Evolutionary conservation across 2,888 invertebrate genomes (phyloP).

Genomic region (Apomyelois bistriatella): DNA sequence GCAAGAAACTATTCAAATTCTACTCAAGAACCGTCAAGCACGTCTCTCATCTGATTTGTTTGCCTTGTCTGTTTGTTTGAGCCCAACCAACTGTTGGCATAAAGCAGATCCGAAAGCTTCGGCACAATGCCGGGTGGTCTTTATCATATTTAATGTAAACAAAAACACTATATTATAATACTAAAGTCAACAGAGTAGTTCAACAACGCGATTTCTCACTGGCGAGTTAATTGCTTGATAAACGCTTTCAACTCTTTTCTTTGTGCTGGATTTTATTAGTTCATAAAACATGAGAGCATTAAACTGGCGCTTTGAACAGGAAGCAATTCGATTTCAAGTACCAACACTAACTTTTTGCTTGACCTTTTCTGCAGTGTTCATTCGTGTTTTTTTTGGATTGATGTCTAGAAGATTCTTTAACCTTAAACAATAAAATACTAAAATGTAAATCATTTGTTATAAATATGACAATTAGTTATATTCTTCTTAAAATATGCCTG

Average conservation of each 20-base stretch:
- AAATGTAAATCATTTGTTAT: too few species aligned
- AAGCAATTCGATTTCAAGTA: conserved; percentile 7
- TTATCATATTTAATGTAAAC: conserved; percentile 75
- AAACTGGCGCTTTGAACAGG: conserved; percentile 12
- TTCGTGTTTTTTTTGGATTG: neutral
- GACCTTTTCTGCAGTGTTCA: conserved; percentile 6
- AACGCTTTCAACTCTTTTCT: conserved; percentile 18
- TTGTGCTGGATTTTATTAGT: conserved; percentile 19
- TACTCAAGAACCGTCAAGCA: conserved; percentile 36
- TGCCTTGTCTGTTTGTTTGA: conserved; percentile 66
- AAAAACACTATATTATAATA: conserved; percentile 68
- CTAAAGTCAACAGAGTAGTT: conserved; percentile 47
- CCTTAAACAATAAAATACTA: too few species aligned
- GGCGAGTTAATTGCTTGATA: conserved; percentile 21
- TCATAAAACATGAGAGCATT: conserved; percentile 16
- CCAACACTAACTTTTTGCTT: neutral
- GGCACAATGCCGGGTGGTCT: conserved; percentile 70
- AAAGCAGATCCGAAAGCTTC: conserved; percentile 47
- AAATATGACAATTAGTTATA: too few species aligned
- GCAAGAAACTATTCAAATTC: conserved; percentile 16
- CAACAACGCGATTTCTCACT: conserved; percentile 17
- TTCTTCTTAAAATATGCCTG: too few species aligned
- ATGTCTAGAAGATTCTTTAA: too few species aligned
- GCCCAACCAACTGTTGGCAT: conserved; percentile 67
- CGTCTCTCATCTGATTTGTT: conserved; percentile 61